A percentile compares a stretch with the other conserved stretches of the same genome.
Evolutionary conservation across 2,888 invertebrate species (phyloP).

Genomic region (Stenichneumon culpator): DNA sequence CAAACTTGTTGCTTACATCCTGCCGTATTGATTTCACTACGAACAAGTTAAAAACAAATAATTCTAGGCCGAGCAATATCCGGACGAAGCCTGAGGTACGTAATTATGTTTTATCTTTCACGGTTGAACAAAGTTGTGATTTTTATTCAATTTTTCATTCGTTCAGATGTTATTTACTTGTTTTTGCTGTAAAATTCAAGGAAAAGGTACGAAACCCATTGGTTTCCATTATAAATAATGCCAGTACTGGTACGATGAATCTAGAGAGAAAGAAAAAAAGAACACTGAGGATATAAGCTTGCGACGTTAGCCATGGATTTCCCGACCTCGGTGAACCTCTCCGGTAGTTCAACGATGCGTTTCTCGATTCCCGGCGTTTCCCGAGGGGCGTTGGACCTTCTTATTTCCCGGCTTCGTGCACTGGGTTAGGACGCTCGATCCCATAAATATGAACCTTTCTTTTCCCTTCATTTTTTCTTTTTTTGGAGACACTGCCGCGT

Average conservation of each 20-base stretch:
- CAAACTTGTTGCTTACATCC: background rate
- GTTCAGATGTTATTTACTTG: background rate
- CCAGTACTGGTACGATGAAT: constrained; percentile 32
- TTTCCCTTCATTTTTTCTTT: constrained; percentile 29
- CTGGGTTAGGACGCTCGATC: constrained; percentile 77
- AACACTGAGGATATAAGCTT: constrained; percentile 54
- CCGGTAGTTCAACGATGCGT: constrained; percentile 59
- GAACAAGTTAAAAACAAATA: background rate
- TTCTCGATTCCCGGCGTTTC: constrained; percentile 60
- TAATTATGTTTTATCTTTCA: background rate
- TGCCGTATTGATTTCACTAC: background rate
- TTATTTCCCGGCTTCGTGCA: constrained; percentile 66
- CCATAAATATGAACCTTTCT: constrained; percentile 77
- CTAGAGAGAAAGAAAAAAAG: constrained; percentile 45
- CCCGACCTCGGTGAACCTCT: constrained; percentile 78
- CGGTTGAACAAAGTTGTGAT: background rate
- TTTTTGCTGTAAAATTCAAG: background rate
- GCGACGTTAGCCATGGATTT: constrained; percentile 62
- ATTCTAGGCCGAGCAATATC: background rate
- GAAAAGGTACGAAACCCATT: background rate
- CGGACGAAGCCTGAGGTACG: background rate
- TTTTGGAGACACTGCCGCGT: constrained; percentile 14
- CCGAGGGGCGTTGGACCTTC: constrained; percentile 60
- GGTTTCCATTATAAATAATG: constrained; percentile 44
- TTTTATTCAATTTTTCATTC: background rate